Evolutionary conservation across 1,140 invertebrate genomes (phyloP).

Genomic region (Bombus breviceps): DNA sequence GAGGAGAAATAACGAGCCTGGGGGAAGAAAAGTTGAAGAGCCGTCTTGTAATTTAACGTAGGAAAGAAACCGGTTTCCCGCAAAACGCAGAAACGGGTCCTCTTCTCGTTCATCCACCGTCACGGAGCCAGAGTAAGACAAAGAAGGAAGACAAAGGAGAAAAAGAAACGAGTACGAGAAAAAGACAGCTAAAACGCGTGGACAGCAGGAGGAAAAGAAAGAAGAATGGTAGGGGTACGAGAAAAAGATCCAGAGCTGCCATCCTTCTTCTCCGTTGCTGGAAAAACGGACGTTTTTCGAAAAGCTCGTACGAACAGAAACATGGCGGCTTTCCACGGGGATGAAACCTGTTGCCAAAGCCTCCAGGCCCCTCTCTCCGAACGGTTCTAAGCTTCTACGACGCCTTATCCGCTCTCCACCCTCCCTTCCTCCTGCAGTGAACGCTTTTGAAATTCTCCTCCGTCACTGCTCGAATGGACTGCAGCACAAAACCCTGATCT

Average conservation of each 20-base stretch:
- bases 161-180: background rate
- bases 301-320: slow-evolving; percentile 68
- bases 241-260: background rate
- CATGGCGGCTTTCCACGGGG: slow-evolving; percentile 66
- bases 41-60: slow-evolving; percentile 68
- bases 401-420: slow-evolving; percentile 29
- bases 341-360: slow-evolving; percentile 79
- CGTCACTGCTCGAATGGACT: slow-evolving; percentile 31
- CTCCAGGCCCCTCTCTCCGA: slow-evolving; percentile 38
- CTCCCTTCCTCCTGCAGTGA: background rate
- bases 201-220: background rate
- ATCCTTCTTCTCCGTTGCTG: background rate
- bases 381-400: slow-evolving; percentile 26
- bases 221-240: background rate
- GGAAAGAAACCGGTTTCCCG: slow-evolving; percentile 77
- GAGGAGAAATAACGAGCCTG: slow-evolving; percentile 27
- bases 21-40: slow-evolving; percentile 55
- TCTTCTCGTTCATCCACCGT: slow-evolving; percentile 34
- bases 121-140: background rate
- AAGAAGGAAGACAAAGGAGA: slow-evolving; percentile 10
- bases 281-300: slow-evolving; percentile 75
- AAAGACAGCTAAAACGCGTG: background rate
- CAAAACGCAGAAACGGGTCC: slow-evolving; percentile 69
- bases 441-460: slow-evolving; percentile 47
- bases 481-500: slow-evolving; percentile 37